Evolutionary conservation across 2,113 vertebrate species (phyloP).

Genomic region (Triplophysa siluroides): DNA sequence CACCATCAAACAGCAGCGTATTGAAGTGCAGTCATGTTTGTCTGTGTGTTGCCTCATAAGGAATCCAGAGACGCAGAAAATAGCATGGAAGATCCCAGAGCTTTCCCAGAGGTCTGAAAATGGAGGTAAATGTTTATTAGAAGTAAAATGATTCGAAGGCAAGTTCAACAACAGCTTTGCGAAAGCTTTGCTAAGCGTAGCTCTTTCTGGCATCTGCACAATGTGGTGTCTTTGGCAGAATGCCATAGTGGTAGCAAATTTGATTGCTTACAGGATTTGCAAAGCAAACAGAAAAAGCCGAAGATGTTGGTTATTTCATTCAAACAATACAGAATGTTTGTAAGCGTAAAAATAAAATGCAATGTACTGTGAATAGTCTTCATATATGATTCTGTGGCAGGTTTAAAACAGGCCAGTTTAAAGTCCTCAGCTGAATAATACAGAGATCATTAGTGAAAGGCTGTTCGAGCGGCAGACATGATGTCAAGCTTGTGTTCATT

Average conservation of each 20-base stretch:
- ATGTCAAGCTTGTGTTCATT: background rate
- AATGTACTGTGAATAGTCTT: too few relatives aligned
- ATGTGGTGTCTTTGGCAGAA: background rate
- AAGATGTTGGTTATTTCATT: background rate
- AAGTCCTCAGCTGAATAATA: background rate
- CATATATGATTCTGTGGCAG: background rate
- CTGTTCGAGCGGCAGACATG: background rate
- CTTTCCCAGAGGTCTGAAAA: conserved; percentile 90
- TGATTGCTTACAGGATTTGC: background rate
- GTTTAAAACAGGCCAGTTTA: background rate
- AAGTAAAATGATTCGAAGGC: background rate
- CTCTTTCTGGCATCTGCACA: background rate
- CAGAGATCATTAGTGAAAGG: conserved; percentile 2
- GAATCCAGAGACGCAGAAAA: conserved; percentile 85
- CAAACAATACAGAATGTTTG: background rate
- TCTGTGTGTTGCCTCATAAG: conserved; percentile 62
- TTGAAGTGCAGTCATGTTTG: background rate
- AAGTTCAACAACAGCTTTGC: conserved; percentile 4
- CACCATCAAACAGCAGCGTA: background rate
- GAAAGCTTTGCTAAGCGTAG: background rate
- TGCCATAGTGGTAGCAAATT: background rate
- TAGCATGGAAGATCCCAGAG: conserved; percentile 88
- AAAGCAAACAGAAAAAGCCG: background rate
- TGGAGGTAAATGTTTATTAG: conserved; percentile 76
- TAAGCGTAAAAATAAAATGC: too few relatives aligned